Evolutionary conservation across 2,113 vertebrate genomes (phyloP), one percentile per base, ranked within the genome.

Genomic region (Seriola dumerili): DNA sequence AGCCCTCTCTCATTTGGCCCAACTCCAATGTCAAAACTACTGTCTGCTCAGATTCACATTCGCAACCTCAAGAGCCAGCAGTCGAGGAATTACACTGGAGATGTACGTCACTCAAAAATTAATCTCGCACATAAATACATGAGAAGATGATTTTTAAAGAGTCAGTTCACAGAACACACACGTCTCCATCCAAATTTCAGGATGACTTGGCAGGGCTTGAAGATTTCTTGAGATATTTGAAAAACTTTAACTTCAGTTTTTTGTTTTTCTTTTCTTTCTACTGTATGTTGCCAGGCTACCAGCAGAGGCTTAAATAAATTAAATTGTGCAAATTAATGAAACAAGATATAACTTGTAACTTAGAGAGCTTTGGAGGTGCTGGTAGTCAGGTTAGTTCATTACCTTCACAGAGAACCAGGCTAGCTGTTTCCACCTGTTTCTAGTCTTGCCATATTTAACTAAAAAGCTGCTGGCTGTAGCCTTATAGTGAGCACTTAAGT

Each of bases 1-100:
- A 80, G 84, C 79, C 73, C 63, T 83, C 57, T 67, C 84, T 87
- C 90, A 91, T 91, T 87, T 91, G 85, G 86, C 78, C 69, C n/a
- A 23, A 52, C 85, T 86, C 77, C 83, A 89, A 85, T 81, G 77
- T 89, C 79, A 92, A 71, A 93, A 78, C 71, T 64, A 59, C 65
- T 74, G 65, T 81, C 80, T 85, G 77, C 69, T 85, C 52, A 67
- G 65, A 81, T 85, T 86, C 57, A 78, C 50, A 83, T 76, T 62
- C 23, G 64, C 58, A 82, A 74, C 70, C 71, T 76, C 52, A 54
- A 85, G 75, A 80, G 61, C n/a, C 57, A 50, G 58, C 54, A 48
- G 50, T 78, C 16, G 7, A 82, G 46, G 63, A 85, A 85, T 65
- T 71, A 70, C 52, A 74, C 59, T 52, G 38, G 65, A 83, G 34